Conservation (phyloP, 2,888 invertebrate species). For the Pogonocherus hispidulus region DNA sequence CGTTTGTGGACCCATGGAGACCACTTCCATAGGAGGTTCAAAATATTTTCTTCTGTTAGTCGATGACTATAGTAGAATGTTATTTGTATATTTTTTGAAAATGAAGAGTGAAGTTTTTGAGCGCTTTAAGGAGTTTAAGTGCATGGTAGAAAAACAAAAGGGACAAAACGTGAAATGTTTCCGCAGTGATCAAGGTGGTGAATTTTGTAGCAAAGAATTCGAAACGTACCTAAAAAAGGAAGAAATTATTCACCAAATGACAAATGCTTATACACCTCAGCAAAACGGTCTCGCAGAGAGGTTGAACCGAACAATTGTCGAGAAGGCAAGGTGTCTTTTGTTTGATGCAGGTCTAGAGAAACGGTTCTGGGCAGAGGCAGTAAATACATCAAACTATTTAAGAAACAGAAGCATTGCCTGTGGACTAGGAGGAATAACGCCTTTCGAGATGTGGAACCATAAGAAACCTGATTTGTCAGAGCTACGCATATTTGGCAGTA, state of each 20-base stretch:
- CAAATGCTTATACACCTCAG: slow-evolving; percentile 51
- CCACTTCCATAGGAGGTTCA: slow-evolving; percentile 39
- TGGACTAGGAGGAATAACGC: no score
- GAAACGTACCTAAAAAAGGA: slow-evolving; percentile 21
- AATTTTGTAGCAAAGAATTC: slow-evolving; percentile 36
- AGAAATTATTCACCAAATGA: slow-evolving; percentile 51
- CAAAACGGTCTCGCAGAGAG: slow-evolving; percentile 52
- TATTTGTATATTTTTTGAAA: slow-evolving; percentile 55
- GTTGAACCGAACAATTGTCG: slow-evolving; percentile 45
- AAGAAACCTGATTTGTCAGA: no score
- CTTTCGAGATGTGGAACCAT: no score
- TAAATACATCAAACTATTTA: slow-evolving; percentile 32
- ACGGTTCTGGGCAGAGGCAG: slow-evolving; percentile 38
- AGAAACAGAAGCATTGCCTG: slow-evolving; percentile 12
- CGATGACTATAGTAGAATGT: slow-evolving; percentile 57
- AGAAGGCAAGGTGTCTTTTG: slow-evolving; percentile 41
- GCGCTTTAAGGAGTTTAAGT: slow-evolving; percentile 53
- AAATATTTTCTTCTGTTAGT: slow-evolving; percentile 57
- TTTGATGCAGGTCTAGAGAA: slow-evolving; percentile 25
- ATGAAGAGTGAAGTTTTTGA: slow-evolving; percentile 52
- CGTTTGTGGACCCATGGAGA: slow-evolving; percentile 46
- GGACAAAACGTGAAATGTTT: slow-evolving; percentile 40
- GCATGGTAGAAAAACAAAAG: slow-evolving; percentile 54
- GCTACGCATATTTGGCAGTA: no score
- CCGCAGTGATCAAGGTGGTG: slow-evolving; percentile 51